Evolutionary conservation across 2,113 vertebrate genomes (phyloP).

Genomic region (Columba janthina): DNA sequence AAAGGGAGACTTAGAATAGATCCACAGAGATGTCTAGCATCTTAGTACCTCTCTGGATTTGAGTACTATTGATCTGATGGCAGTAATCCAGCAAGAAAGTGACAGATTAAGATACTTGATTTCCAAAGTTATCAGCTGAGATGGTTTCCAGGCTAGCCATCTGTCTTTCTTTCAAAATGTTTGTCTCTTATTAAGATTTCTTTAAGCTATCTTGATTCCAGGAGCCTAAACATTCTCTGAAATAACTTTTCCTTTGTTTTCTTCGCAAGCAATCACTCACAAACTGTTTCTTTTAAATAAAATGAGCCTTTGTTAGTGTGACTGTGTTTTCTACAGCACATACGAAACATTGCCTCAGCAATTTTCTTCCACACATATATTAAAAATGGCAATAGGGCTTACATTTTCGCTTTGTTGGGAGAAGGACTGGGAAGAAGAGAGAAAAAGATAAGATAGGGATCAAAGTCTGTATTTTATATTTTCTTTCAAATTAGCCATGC

Average conservation of each 20-base stretch:
- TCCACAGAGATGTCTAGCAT: neutral
- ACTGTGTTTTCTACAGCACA: neutral
- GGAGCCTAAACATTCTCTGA: neutral
- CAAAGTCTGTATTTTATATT: neutral
- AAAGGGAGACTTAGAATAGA: neutral
- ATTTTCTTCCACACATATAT: neutral
- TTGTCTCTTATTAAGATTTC: neutral
- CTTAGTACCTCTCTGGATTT: neutral
- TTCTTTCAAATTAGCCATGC: neutral
- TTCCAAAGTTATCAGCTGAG: neutral
- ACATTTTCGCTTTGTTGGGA: neutral
- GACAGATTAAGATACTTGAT: neutral
- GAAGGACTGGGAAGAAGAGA: neutral
- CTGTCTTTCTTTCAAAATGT: neutral
- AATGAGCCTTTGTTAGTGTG: neutral
- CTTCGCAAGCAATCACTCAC: neutral
- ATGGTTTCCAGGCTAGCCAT: neutral
- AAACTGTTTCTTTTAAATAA: neutral
- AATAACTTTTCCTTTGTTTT: neutral
- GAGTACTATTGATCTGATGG: neutral
- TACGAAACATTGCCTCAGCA: neutral
- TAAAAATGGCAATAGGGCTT: neutral
- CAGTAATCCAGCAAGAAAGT: neutral
- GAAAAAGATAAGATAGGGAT: neutral
- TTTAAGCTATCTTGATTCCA: neutral